Evolutionary conservation across 2,888 invertebrate species (phyloP), one percentile per base, ranked within the genome.

Genomic region (Tachina grossa): DNA sequence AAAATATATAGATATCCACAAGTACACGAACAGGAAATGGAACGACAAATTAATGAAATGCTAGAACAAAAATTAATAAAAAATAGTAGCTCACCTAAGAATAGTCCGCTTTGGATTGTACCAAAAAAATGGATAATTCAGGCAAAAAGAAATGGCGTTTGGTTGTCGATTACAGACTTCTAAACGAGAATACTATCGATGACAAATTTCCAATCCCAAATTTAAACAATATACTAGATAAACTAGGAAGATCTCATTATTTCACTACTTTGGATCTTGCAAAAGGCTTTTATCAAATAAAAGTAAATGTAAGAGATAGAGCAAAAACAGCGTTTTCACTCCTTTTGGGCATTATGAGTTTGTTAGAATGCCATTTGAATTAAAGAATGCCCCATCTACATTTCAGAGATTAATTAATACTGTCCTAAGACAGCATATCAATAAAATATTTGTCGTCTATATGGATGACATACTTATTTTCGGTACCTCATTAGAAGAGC

Each of bases 31-130:
- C 2, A 41, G 45, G 69, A 75, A 51, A 45, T 82, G 68, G 45
- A 76, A 69, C 53, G 61, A 16, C 82, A 82, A 76, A 75, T 82
- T 19, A 75, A 82, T n/a, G n/a, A 75, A 19, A 22, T 22, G 22
- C 22, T 22, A 2, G 22, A 22, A 22, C 22, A 22, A 22, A 22
- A 22, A 22, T 2, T 22, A 22, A 22, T 22, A 22, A 22, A 1
- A 22, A 2, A 22, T 22, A 22, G 22, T 22, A 22, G 2, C 22
- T 22, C 22, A 22, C 22, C 22, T 22, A 2, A 22, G 1, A 22
- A 22, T 22, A 22, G 22, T 22, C 74, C 45, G 2, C 39, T 74
- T 31, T 74, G 49, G 68, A 68, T 68, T 39, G 51, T 68, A 49
- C 43, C 16, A n/a, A n/a, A 47, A 49, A 49, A 66, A 66, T 49